Conservation (phyloP, 2,888 invertebrate genomes). For the Drosophila prolongata region DNA sequence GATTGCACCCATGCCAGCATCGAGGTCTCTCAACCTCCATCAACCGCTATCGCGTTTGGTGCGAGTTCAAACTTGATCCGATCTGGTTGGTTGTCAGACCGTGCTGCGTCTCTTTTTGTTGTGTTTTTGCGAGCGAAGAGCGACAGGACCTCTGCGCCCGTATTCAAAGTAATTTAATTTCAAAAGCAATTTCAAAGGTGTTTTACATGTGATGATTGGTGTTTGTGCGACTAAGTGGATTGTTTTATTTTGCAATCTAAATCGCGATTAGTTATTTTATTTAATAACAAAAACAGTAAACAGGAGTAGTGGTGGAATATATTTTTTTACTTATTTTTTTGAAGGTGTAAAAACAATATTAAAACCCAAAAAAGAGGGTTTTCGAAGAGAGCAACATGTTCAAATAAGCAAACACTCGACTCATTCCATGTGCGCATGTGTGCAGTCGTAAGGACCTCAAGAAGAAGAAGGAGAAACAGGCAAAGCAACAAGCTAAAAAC, state of each 20-base stretch:
- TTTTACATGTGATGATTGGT: not conserved
- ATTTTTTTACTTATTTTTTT: not conserved
- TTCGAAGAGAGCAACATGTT: constrained; percentile 6
- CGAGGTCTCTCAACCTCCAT: too few relatives aligned
- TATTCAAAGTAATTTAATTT: constrained; percentile 16
- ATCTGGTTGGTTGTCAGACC: constrained; percentile 5
- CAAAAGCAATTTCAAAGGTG: not conserved
- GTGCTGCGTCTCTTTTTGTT: constrained; percentile 19
- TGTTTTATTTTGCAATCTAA: not conserved
- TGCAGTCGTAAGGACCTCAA: constrained; percentile 14
- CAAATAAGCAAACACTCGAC: constrained; percentile 21
- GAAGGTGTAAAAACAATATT: constrained; percentile 4
- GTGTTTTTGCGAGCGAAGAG: constrained; percentile 24
- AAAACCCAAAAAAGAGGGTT: not conserved
- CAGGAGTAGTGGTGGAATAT: not conserved
- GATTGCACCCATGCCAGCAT: too few relatives aligned
- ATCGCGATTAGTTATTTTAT: not conserved
- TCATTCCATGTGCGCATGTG: constrained; percentile 8
- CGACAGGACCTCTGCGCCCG: constrained; percentile 27
- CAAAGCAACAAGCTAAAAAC: constrained; percentile 14
- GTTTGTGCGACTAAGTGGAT: not conserved
- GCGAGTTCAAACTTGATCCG: not conserved
- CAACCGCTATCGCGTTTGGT: not conserved
- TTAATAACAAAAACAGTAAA: not conserved
- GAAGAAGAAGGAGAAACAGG: not conserved